Evolutionary conservation across 2,113 vertebrate genomes (phyloP), one percentile per base, ranked within the genome.

Genomic region (Limnothrissa miodon): DNA sequence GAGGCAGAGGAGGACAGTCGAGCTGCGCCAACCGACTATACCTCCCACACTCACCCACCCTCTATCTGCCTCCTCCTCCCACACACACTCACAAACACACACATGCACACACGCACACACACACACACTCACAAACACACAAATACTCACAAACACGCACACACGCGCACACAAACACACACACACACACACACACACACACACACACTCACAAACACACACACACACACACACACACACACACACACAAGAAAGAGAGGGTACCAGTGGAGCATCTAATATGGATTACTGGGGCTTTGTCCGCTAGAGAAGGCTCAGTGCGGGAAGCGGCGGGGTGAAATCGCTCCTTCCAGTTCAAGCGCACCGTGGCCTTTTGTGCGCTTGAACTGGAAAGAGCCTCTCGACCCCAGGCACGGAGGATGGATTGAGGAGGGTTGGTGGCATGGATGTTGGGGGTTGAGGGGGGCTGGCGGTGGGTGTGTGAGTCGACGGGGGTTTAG

Each of bases 221-320:
- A 48, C 46, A 48, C 1, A 48, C 10, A 48, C 10, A 48, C 4
- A 15, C 46, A 13, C 46, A 13, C 15, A 48, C 59, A 66, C 23
- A 8, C 21, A 21, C 21, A 59, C 21, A 23, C 21, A 33, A 66
- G 25, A 66, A 7, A 83, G 88, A 86, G 82, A 87, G 15, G 80
- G 88, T 83, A 89, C 87, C 82, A 89, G 83, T 82, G 36, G 79
- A 90, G 91, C 90, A 92, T 92, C 90, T 94, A 90, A 91, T 92
- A 90, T 91, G 86, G 89, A 93, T 93, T 94, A 92, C 88, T 82
- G 87, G 89, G 66, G 90, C 89, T 91, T 90, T 91, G 88, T 90
- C 90, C 87, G 89, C 89, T 79, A 87, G 87, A 87, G 85, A 87
- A 82, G 86, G 90, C 90, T 91, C 86, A 88, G 84, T 25, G 56